Conservation (phyloP, 2,797 vertebrate species). For the Agapornis canus region DNA sequence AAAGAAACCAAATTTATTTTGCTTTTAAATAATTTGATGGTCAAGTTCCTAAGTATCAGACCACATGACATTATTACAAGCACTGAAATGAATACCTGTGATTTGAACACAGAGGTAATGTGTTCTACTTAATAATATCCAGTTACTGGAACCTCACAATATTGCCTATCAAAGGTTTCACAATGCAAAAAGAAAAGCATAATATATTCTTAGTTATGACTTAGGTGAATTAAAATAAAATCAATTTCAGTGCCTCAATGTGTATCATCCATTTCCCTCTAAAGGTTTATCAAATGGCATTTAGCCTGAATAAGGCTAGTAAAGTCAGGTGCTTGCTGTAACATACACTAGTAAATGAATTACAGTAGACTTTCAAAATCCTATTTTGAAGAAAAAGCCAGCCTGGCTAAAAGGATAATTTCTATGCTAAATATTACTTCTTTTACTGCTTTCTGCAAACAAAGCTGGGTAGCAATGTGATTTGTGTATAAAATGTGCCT, state of each 20-base stretch:
- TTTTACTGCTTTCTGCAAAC: neutral
- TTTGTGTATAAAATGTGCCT: neutral
- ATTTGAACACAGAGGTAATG: neutral
- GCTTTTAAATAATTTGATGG: neutral
- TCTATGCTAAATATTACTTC: neutral
- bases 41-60: neutral
- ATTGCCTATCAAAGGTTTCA: neutral
- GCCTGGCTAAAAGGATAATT: neutral
- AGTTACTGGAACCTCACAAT: neutral
- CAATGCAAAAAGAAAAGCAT: neutral
- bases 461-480: neutral
- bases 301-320: neutral
- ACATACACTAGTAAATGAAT: neutral
- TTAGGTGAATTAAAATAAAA: conserved; percentile 18
- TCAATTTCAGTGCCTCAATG: neutral
- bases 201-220: neutral
- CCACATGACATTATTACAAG: neutral
- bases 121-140: neutral
- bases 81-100: neutral
- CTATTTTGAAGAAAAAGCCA: neutral
- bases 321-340: neutral
- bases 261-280: neutral
- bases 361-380: neutral
- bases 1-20: neutral
- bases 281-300: neutral